Conservation (phyloP, 2,797 vertebrate species). For the Hemitrygon akajei region DNA sequence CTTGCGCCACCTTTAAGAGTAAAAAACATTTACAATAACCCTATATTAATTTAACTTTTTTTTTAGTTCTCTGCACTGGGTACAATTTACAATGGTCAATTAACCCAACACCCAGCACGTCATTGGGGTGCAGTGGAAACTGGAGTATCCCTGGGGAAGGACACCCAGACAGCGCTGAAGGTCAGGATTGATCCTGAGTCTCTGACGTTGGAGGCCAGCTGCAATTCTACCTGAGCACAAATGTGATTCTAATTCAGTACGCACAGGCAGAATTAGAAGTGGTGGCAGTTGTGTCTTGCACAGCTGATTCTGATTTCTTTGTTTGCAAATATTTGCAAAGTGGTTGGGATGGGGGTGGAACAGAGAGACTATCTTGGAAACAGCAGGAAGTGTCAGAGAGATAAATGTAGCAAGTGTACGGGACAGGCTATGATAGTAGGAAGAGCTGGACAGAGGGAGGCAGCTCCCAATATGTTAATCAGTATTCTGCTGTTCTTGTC, state of each 20-base stretch:
- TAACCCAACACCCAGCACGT: no score
- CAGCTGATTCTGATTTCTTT: not conserved
- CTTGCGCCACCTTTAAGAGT: no score
- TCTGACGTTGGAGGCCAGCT: no score
- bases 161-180: no score
- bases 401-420: not conserved
- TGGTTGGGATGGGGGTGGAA: not conserved
- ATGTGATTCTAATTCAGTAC: not conserved
- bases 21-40: no score
- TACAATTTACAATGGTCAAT: no score
- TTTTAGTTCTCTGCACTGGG: no score
- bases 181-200: no score
- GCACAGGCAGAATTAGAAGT: not conserved
- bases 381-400: not conserved
- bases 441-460: not conserved
- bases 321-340: not conserved
- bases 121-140: no score
- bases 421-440: not conserved
- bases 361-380: not conserved
- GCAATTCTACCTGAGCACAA: not conserved
- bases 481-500: not conserved
- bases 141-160: no score
- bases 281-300: not conserved
- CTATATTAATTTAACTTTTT: no score
- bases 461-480: not conserved